Base-by-base conservation (phyloP, 2,888 invertebrate genomes). In the Nipponacmea schrenckii region DNA sequence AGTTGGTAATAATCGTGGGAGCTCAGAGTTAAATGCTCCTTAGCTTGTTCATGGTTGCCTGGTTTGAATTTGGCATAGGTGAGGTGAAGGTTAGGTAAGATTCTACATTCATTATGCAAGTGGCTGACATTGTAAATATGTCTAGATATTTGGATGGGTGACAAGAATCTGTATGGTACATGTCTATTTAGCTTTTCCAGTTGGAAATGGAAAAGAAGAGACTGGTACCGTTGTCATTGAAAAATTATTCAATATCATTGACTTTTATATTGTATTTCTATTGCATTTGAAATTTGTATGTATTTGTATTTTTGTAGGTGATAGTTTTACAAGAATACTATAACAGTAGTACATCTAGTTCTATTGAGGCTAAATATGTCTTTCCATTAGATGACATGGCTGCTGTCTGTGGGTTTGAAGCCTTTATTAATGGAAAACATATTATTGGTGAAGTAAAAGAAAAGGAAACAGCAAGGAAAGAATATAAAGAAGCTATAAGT, bases 371-470 rank as follows among this genome's bases (percentile, higher is more conserved):
- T 12, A 89, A 89, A 79, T 90, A 89, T 79, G 87, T 89, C 39
- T 89, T 90, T 73, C 89, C 90, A 0, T 82, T 90, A 67, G 86
- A 86, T 62, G 89, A 89, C 27, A 83, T 85, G 77, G 89, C 89
- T 17, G 88, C 87, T 14, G 89, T 90, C 44, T 89, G 89, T 80
- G 89, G 88, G 0, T 90, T 90, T 80, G 90, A 90, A 74, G 90
- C 89, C 1, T 89, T 86, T 79, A 88, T 90, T 74, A 88, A 89
- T 75, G 87, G 85, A 62, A 89, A 89, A 71, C 89, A 89, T 74
- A 85, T 90, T 17, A 80, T 89, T 4, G 89, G 89, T 15, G 83
- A 86, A 71, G 87, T 89, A 68, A 88, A 90, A 74, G 89, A 89
- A 79, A 90, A 89, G 73, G 85, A 89, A 73, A 79, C 78, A 24